These are phyloP conservation scores for Erythrocebus patas DNA, from an alignment of 2,113 vertebrate species.

Conservation along the genomic window DNA sequence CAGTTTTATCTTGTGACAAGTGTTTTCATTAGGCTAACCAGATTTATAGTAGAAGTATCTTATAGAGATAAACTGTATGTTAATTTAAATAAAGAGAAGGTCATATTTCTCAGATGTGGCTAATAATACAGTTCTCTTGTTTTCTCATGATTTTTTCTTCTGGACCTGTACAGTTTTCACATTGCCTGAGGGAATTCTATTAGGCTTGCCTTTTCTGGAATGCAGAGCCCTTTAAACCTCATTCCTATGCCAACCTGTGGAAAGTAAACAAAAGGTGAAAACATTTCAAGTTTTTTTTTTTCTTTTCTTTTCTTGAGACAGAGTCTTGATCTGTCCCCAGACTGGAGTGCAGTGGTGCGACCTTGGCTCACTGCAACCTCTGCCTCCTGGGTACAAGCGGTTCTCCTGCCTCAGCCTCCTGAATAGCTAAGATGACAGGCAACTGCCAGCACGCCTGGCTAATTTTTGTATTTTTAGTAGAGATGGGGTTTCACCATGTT, in stretches of 20 bases:
- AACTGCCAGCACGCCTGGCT: no score
- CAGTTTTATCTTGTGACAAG: constrained; percentile 26
- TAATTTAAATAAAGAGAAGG: constrained; percentile 7
- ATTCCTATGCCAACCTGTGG: neutral
- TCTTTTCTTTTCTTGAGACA: no score
- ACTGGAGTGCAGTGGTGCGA: no score
- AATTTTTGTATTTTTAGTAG: no score
- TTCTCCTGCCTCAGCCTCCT: no score
- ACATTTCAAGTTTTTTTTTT: neutral
- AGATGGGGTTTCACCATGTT: no score
- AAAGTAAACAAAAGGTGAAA: constrained; percentile 33
- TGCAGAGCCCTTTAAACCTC: neutral
- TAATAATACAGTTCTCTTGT: neutral
- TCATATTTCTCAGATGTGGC: neutral
- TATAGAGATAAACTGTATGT: neutral
- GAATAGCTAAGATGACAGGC: no score
- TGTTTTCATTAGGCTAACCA: neutral
- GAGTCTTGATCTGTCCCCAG: no score
- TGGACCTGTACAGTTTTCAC: neutral
- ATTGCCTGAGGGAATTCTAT: neutral
- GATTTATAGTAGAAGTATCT: neutral
- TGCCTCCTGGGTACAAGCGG: no score
- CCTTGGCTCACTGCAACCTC: no score
- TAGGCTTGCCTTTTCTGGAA: neutral
- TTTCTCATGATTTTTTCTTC: neutral